Base-by-base conservation (phyloP, 2,888 invertebrate species). In the Drosophila buzzatii region DNA sequence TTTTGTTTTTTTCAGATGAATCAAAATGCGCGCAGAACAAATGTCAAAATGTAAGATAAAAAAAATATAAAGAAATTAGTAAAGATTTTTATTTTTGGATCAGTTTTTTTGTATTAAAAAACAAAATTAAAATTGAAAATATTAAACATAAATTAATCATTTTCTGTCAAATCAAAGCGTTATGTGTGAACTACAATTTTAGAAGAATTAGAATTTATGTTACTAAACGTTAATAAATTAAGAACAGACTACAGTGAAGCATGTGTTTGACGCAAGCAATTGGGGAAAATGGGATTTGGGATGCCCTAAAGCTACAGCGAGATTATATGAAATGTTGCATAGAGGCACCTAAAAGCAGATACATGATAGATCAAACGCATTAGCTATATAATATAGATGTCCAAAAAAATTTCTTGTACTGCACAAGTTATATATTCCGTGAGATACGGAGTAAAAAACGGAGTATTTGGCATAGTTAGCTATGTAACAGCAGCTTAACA, bases 31-130 rank as follows among this genome's bases (percentile, higher is more conserved):
- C 89, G 81, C 80, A 82, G 70, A 69, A 69, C 33, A 61, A 77
- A 86, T 88, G 89, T 75, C 64, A 86, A 89, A 90, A 53, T 90
- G 90, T 86, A 88, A 85, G 84, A 55, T 55, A 41, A 27, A 86
- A 87, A 84, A 37, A 49, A 83, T 23, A 47, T 55, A 86, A 80
- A 90, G 41, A 82, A 90, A 84, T 87, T 89, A 89, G 90, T 90
- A 76, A 82, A 76, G 76, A 70, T 72, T 59, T 70, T 41, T 27
- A 23, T 27, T 5, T 12, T n/a, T 27, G n/a, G n/a, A 2, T 12
- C 31, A 49, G n/a, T 51, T 49, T 18, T 59, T 51, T 62, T 35
- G 3, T 35, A 35, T 10, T 16, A 42, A 53, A 3, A 3, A 60
- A 49, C 3, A 3, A 60, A 77, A 55, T 51, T 7, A 68, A 23